Evolutionary conservation across 53 echinoderm and acorn worm genomes (phyloP), one percentile per base, ranked within the genome.

Genomic region (Luidia sarsii): DNA sequence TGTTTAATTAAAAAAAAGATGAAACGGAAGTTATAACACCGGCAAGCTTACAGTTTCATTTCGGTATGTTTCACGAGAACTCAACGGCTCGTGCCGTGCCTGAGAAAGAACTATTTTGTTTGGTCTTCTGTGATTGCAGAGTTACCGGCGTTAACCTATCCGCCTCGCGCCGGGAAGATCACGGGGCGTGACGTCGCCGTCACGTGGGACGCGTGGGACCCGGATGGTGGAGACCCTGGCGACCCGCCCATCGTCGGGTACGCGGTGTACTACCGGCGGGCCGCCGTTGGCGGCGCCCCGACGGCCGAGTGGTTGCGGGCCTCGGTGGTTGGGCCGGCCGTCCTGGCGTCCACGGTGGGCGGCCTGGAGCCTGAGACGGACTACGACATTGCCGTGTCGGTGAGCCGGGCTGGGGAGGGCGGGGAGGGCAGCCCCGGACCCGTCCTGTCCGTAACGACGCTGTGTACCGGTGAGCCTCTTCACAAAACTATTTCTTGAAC

Each of bases 161-260:
- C 57, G 50, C 79, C 79, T 11, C 50, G 69, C 22, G 69, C 61
- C 10, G 8, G 50, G 8, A 27, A 48, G 0, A 33, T 53, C 20
- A 24, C 39, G 2, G 66, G 48, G 4, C 62, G 53, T 20, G 25
- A 53, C 11, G 80, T 80, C 22, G 50, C 54, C 1, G 21, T 89
- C 27, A 35, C 64, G 38, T 89, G 84, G 89, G 84, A 89, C 7
- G 48, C 80, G 2, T 89, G 89, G 89, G 57, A 0, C 43, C 77
- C 46, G 6, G 20, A 32, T 13, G 43, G 10, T 0, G 38, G 41
- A 2, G 45, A 67, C 67, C 1, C 13, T 6, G 77, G 77, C 19
- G 77, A 77, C 11, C 77, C 77, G 2, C 77, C 77, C 18, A 32
- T 77, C 14, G 61, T 48, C 4, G 32, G 18, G 0, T 77, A 77